Evolutionary conservation across 2,888 invertebrate genomes (phyloP).

Genomic region (Hypomecis punctinalis): DNA sequence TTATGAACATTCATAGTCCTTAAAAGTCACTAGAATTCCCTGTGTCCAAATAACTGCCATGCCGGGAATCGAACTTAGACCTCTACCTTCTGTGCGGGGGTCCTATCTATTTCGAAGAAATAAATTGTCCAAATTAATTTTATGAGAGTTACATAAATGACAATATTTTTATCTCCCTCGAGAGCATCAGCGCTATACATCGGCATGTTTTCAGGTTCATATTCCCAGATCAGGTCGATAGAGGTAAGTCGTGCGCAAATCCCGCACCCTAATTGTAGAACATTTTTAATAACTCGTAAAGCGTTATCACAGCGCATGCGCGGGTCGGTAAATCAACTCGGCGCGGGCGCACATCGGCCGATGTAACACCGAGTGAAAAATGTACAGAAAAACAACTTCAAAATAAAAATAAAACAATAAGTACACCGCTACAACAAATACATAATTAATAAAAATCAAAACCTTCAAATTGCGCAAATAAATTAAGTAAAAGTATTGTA

Average conservation of each 20-base stretch:
- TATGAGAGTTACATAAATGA: no score
- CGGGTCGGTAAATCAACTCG: conserved; percentile 28
- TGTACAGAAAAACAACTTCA: not conserved
- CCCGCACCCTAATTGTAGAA: conserved; percentile 26
- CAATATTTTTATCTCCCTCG: not conserved
- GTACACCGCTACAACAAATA: not conserved
- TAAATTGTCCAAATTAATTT: no score
- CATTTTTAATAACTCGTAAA: conserved; percentile 34
- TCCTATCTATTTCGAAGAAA: no score
- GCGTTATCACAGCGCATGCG: conserved; percentile 30
- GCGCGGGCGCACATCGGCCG: conserved; percentile 17
- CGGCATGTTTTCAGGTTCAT: conserved; percentile 4
- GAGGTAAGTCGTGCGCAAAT: conserved; percentile 26
- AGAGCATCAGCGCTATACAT: not conserved
- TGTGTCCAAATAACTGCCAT: no score
- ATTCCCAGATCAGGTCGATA: conserved; percentile 21
- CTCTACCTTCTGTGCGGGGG: no score
- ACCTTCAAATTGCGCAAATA: no score
- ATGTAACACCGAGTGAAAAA: conserved; percentile 9
- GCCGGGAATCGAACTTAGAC: no score
- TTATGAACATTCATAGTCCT: no score
- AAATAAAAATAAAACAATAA: no score
- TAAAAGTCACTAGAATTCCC: no score
- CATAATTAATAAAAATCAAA: not conserved
- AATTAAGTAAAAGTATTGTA: no score